phyloP scores from a whole-genome alignment of 2,797 vertebrate species.

The Pantherophis vulpinus region DNA sequence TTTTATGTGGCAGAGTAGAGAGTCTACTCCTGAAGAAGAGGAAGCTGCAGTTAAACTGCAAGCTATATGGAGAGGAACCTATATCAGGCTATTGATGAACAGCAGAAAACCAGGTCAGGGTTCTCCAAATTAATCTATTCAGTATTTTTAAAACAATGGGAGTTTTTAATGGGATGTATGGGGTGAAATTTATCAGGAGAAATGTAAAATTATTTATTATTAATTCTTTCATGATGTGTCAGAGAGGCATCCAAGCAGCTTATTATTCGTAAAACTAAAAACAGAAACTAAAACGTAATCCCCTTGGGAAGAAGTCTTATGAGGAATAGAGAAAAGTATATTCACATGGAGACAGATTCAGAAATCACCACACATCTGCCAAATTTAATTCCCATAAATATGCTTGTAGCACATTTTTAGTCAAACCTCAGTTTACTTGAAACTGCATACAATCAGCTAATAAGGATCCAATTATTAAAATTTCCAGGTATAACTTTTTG shows the following conservation, averaged over 20 bases:
- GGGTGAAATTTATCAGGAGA: background rate
- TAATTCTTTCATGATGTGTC: background rate
- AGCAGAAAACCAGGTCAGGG: slow-evolving; percentile 78
- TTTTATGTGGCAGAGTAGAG: slow-evolving; percentile 57
- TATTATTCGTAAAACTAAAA: background rate
- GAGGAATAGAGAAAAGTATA: background rate
- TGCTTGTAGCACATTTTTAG: background rate
- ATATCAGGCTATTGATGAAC: slow-evolving; percentile 67
- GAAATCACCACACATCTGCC: background rate
- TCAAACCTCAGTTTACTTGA: background rate
- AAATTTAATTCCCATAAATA: background rate
- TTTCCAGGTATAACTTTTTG: background rate
- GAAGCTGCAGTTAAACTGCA: slow-evolving; percentile 77
- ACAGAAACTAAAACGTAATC: background rate
- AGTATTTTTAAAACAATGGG: background rate
- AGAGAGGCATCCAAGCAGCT: background rate
- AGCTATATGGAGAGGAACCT: slow-evolving; percentile 73
- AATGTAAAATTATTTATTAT: background rate
- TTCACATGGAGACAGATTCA: background rate
- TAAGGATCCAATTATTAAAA: background rate
- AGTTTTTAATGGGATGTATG: background rate
- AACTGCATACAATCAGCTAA: background rate
- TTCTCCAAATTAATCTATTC: background rate
- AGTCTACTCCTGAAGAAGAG: slow-evolving; percentile 71
- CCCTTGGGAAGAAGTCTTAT: background rate